Base-by-base conservation (phyloP, 2,888 invertebrate genomes). In the Papilio protenor region DNA sequence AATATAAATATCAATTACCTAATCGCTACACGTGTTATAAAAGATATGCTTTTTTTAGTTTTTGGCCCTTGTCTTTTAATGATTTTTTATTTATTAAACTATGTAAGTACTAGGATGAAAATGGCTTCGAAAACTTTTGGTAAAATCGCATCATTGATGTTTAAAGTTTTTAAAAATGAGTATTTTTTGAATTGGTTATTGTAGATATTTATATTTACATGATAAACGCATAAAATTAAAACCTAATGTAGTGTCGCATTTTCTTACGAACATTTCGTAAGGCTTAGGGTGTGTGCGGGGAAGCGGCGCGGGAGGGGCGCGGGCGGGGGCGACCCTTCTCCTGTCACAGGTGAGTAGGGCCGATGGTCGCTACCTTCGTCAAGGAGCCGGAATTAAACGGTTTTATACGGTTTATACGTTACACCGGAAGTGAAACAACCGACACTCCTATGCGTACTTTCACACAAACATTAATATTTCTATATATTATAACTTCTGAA, bases 291-390 rank as follows among this genome's bases (percentile, higher is more conserved):
- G 4, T 23, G 27, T 12, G 3, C 8, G 61, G 27, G 23, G 21
- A 10, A 57, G 57, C 21, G 57, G 57, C 1, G 21, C 4, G 21
- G 8, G 57, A 1, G 59, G 40, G n/a, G 18, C 11, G 2, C 14
- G 16, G 14, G 61, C 16, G 14, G 27, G n/a, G 47, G 33, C 81
- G 76, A 40, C 52, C 76, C 64, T 81, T 77, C 84, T 82, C 82
- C 82, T 85, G 87, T 85, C 88, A 85, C 87, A 86, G 87, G 88
- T 88, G 88, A 85, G 82, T 82, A 84, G 21, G 57, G 57, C 57
- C 57, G 57, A 33, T 87, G 86, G 88, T 84, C 85, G 85, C 33
- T 64, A 89, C 89, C 89, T 88, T 89, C 84, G 87, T 89, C 89
- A 89, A 79, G 81, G 79, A 78, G 77, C 78, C 77, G 81, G 82